Conservation (phyloP, 2,113 vertebrate species). For the Ameiurus melas region DNA sequence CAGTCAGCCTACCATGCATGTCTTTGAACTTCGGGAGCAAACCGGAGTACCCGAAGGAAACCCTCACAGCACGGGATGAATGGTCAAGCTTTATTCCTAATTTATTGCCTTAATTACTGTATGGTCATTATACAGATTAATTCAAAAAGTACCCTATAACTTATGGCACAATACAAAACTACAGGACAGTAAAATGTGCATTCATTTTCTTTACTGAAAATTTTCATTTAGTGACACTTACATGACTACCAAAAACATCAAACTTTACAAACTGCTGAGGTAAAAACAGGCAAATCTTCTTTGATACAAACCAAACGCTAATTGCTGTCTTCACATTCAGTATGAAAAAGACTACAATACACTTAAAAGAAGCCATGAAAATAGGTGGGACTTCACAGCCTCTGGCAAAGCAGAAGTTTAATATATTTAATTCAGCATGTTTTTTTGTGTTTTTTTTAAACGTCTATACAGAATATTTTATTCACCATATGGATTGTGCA, state of each 20-base stretch:
- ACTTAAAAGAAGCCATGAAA: conserved; percentile 7
- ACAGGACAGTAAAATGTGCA: background rate
- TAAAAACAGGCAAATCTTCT: background rate
- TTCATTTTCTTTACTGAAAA: background rate
- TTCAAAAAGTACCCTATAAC: background rate
- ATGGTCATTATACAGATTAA: background rate
- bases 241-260: background rate
- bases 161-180: background rate
- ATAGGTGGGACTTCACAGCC: background rate
- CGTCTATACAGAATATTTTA: background rate
- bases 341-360: conserved; percentile 17
- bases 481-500: background rate
- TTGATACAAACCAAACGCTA: background rate
- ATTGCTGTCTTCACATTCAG: background rate
- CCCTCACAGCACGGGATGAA: no score
- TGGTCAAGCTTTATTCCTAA: background rate
- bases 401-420: background rate
- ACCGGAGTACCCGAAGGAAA: no score
- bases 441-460: no score
- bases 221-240: background rate
- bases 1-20: no score
- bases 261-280: background rate
- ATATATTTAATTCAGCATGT: conserved; percentile 2
- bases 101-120: background rate
- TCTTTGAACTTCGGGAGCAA: no score